These are phyloP conservation scores for Platyrinchus mystaceus DNA, from an alignment of 2,797 vertebrate species.

Conservation along the genomic window DNA sequence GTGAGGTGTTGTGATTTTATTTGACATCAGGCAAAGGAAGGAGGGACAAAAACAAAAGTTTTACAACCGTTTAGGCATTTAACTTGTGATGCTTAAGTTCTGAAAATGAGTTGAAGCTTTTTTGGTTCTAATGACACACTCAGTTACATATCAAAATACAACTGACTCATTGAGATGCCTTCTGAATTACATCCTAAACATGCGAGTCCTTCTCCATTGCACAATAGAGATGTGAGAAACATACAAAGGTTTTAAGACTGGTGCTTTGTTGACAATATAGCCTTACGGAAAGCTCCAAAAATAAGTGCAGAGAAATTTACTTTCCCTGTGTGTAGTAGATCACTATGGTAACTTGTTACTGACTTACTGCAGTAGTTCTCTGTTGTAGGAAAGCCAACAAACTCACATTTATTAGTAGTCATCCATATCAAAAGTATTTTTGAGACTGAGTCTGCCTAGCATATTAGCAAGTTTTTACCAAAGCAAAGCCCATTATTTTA, in stretches of 20 bases:
- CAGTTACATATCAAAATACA: not conserved
- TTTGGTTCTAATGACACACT: not conserved
- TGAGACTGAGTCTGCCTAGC: not conserved
- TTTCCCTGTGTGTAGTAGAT: slow-evolving; percentile 27
- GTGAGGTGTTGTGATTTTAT: not conserved
- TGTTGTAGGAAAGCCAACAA: slow-evolving; percentile 1
- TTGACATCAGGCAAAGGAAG: not conserved
- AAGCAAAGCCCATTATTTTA: not conserved
- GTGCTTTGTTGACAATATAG: not conserved
- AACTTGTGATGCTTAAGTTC: not conserved
- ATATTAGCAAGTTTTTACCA: not conserved
- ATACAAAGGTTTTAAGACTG: rapidly evolving
- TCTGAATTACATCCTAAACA: not conserved
- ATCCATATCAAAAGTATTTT: not conserved
- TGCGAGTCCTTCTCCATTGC: not conserved
- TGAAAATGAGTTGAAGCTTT: not conserved
- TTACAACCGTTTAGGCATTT: not conserved
- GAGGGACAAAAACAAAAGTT: not conserved
- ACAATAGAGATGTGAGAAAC: not conserved
- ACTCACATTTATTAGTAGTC: slow-evolving; percentile 1
- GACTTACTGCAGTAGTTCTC: slow-evolving; percentile 30
- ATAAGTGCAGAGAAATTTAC: slow-evolving; percentile 22
- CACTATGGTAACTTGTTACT: slow-evolving; percentile 65
- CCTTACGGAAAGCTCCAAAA: not conserved
- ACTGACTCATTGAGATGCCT: not conserved